A percentile compares a stretch with the other conserved stretches of the same genome.
These are phyloP conservation scores for Drosophila acutilabella DNA, from an alignment of 2,888 invertebrate genomes.

Conservation along the genomic window DNA sequence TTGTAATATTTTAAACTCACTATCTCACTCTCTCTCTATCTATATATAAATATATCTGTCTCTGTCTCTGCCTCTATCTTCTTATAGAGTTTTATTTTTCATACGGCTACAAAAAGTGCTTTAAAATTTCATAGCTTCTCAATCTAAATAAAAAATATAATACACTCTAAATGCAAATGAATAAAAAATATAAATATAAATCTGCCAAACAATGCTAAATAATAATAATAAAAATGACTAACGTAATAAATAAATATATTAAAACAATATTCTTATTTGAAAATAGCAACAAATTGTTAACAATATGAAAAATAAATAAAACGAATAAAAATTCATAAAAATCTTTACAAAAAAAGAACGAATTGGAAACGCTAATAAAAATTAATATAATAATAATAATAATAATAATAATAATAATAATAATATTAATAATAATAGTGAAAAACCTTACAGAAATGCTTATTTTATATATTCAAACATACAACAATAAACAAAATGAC, in stretches of 20 bases:
- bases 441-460: constrained; percentile 57
- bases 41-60: not conserved
- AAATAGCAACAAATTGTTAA: constrained; percentile 71
- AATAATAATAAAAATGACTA: constrained; percentile 13
- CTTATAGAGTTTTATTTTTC: not conserved
- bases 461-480: constrained; percentile 79
- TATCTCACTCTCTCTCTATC: not conserved
- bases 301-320: constrained; percentile 36
- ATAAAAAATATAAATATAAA: constrained; percentile 6
- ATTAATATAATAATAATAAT: constrained; percentile 3
- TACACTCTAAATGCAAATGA: not conserved
- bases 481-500: constrained; percentile 75
- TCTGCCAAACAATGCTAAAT: constrained; percentile 54
- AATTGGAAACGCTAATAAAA: constrained; percentile 28
- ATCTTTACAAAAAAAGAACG: constrained; percentile 13
- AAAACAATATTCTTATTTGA: constrained; percentile 45
- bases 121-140: constrained; percentile 42
- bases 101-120: constrained; percentile 37
- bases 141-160: constrained; percentile 20
- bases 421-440: no score
- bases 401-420: not conserved
- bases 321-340: constrained; percentile 43
- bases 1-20: constrained; percentile 29
- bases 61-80: constrained; percentile 1
- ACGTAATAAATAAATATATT: constrained; percentile 25